Evolutionary conservation across 23 tunicate genomes (phyloP).

Genomic region (Botrylloides violaceus): DNA sequence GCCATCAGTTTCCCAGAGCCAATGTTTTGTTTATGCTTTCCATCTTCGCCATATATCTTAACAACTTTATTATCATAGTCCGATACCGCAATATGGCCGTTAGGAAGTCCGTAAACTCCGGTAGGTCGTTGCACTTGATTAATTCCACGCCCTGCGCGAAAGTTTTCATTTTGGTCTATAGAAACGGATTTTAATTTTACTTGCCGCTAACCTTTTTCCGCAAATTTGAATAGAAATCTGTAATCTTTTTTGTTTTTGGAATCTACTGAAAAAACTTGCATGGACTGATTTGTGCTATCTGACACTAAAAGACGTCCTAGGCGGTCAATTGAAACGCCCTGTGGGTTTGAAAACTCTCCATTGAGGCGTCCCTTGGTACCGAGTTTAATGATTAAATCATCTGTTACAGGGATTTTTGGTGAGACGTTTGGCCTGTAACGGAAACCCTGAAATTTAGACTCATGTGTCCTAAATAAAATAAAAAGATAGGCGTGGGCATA

Average conservation of each 20-base stretch:
- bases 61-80: constrained; percentile 69
- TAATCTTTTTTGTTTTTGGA: background rate
- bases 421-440: background rate
- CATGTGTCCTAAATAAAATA: too few species aligned
- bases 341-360: constrained; percentile 54
- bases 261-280: constrained; percentile 37
- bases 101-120: constrained; percentile 25
- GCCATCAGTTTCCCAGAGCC: constrained; percentile 51
- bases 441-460: too few species aligned
- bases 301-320: constrained; percentile 30
- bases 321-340: constrained; percentile 29
- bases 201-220: constrained; percentile 30
- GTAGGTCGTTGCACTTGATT: constrained; percentile 48
- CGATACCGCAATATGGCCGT: constrained; percentile 41
- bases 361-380: constrained; percentile 30
- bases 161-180: background rate
- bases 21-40: constrained; percentile 19
- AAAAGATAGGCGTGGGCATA: too few species aligned
- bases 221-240: constrained; percentile 32
- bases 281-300: constrained; percentile 53
- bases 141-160: constrained; percentile 35
- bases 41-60: constrained; percentile 33
- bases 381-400: constrained; percentile 16
- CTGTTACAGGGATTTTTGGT: constrained; percentile 15
- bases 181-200: too few species aligned